These are phyloP conservation scores for Mormyrus hasselquistii DNA, from an alignment of 2,797 vertebrate species.

Conservation along the genomic window DNA sequence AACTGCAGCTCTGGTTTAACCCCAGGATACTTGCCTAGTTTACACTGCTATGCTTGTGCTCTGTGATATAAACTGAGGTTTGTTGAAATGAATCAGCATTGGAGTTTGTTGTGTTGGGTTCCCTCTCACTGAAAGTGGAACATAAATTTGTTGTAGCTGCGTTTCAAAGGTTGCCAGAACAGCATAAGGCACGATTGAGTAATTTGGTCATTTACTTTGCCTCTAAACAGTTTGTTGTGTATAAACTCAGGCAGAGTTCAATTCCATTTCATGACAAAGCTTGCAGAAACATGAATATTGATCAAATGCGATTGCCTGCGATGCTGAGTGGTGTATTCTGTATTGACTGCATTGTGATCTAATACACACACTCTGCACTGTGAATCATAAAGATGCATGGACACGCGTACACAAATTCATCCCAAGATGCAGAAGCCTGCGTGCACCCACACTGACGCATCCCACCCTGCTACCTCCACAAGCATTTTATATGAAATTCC, in stretches of 20 bases:
- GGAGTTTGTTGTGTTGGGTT: not conserved
- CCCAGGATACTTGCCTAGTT: not conserved
- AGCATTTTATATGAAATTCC: conserved; percentile 28
- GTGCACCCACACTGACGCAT: not conserved
- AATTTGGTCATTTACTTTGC: conserved; percentile 40
- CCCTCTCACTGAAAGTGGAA: not conserved
- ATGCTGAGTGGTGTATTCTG: conserved; percentile 69
- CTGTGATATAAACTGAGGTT: not conserved
- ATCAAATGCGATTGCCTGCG: conserved; percentile 71
- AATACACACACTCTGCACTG: conserved; percentile 49
- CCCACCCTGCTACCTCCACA: conserved; percentile 10
- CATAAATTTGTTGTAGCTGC: not conserved
- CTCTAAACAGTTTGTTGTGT: conserved; percentile 53
- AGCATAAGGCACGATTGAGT: not conserved
- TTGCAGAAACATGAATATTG: conserved; percentile 69
- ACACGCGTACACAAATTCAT: not conserved
- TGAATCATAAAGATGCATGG: conserved; percentile 9
- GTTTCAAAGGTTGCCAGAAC: conserved; percentile 36
- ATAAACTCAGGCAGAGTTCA: conserved; percentile 56
- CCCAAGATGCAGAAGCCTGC: not conserved
- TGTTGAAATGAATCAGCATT: not conserved
- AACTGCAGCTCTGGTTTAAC: not conserved
- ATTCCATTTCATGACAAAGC: conserved; percentile 36
- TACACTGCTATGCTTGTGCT: not conserved
- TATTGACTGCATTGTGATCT: conserved; percentile 58